Conservation (phyloP, 2,888 invertebrate species). For the Sturmia bella region DNA sequence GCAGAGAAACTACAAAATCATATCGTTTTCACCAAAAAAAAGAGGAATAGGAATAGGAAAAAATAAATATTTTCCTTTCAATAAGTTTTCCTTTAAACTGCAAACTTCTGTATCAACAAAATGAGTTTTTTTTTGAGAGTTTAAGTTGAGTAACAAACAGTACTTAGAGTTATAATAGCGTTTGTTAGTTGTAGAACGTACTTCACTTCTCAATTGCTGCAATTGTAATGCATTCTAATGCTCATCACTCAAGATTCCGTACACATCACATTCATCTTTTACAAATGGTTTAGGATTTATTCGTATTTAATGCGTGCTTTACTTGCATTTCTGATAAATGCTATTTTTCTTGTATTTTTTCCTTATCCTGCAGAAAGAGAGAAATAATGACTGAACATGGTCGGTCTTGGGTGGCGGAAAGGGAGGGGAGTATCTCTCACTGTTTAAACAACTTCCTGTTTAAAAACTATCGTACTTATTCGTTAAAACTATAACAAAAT, state of each 20-base stretch:
- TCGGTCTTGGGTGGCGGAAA: background rate
- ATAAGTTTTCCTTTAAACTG: conserved; percentile 13
- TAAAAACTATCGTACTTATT: too few relatives aligned
- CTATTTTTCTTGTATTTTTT: background rate
- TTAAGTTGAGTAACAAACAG: background rate
- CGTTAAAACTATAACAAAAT: too few relatives aligned
- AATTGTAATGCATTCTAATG: conserved; percentile 51
- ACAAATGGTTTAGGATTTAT: conserved; percentile 53
- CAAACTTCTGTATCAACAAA: conserved; percentile 7
- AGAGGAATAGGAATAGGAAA: background rate
- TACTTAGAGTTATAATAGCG: conserved; percentile 8
- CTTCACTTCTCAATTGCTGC: conserved; percentile 44
- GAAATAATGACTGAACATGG: too few relatives aligned
- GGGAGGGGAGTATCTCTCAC: too few relatives aligned
- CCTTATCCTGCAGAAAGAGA: too few relatives aligned
- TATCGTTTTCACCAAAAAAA: background rate
- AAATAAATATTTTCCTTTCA: conserved; percentile 37
- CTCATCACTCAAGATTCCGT: conserved; percentile 52
- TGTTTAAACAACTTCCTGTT: too few relatives aligned
- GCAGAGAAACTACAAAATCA: conserved; percentile 15
- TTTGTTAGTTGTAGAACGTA: conserved; percentile 14
- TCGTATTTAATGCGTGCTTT: conserved; percentile 41
- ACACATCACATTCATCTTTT: conserved; percentile 47
- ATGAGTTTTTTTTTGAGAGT: conserved; percentile 13
- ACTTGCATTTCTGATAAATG: conserved; percentile 41